These are phyloP conservation scores for Araneus ventricosus DNA, from an alignment of 1,140 invertebrate genomes.

Conservation along the genomic window DNA sequence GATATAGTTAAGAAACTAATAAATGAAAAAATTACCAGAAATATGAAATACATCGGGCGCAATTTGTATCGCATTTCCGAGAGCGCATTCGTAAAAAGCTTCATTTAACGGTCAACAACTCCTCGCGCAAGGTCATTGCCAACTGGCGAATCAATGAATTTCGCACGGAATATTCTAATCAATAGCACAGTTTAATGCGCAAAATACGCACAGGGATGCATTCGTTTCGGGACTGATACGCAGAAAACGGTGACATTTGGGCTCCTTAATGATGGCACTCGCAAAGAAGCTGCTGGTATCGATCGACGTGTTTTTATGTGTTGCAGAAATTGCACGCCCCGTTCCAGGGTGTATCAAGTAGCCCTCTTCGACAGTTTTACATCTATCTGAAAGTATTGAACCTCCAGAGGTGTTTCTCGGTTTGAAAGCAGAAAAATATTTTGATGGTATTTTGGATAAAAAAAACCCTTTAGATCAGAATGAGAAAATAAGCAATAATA, in stretches of 20 bases:
- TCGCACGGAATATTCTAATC: slow-evolving; percentile 59
- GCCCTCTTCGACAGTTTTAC: not conserved
- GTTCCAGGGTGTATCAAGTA: no score
- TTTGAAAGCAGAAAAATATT: no score
- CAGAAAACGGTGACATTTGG: not conserved
- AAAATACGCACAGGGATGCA: not conserved
- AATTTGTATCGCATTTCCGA: not conserved
- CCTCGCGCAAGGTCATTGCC: slow-evolving; percentile 55
- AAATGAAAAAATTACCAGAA: no score
- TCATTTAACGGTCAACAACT: slow-evolving; percentile 43
- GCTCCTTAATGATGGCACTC: not conserved
- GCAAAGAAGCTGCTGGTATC: not conserved
- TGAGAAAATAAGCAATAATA: no score
- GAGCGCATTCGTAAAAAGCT: not conserved
- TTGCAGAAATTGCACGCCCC: no score
- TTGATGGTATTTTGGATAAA: no score
- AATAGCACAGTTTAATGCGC: not conserved
- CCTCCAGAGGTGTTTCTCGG: no score
- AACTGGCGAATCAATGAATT: slow-evolving; percentile 41
- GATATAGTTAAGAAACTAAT: no score
- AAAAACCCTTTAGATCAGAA: no score
- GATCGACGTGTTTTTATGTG: not conserved
- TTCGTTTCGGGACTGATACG: not conserved
- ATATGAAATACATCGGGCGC: not conserved
- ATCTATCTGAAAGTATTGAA: not conserved